Base-by-base conservation (phyloP, 2,797 vertebrate species). In the Odontamblyopus lacepedii region DNA sequence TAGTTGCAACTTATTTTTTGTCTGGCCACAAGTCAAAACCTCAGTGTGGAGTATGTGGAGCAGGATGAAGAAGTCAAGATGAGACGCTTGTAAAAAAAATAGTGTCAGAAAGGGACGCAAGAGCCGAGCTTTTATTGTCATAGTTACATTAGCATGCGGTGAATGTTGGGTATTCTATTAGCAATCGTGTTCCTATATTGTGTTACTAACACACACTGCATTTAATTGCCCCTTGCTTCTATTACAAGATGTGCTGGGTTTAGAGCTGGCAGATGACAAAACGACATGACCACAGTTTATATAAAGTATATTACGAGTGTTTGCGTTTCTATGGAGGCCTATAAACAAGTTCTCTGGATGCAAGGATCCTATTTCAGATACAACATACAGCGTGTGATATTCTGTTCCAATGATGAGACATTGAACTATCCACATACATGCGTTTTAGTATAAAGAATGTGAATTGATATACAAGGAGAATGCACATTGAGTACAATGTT, bases 1-100 rank as follows among this genome's bases (percentile, higher is more conserved):
- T 88, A 86, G 85, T 78, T 83, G 74, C 70, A 83, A 83, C 79
- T 84, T 89, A 85, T 80, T 81, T 83, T 81, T 81, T 83, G 26
- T 26, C 76, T 88, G 88, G 87, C 75, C 1, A 12, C 15, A 66
- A 67, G 78, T 84, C 80, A 83, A 79, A 75, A 76, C 71, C 77
- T 63, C 27, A 48, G 78, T 44, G 74, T 73, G 72, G 84, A 83
- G 76, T 83, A 78, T 88, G 78, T 75, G 72, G 77, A 71, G 78
- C 12, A 19, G 74, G 76, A 88, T 89, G 73, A 84, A 88, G 82
- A 87, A 82, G 83, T 84, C 80, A 80, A 83, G 69, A 76, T 18
- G 70, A 74, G 68, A 51, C 9, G 50, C 50, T 23, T 75, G 80
- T 82, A 82, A 78, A 87, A 87, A 86, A 87, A 87, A 63, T 78